Evolutionary conservation across 1,140 invertebrate genomes (phyloP).

Genomic region (Sarcophaga peregrina): DNA sequence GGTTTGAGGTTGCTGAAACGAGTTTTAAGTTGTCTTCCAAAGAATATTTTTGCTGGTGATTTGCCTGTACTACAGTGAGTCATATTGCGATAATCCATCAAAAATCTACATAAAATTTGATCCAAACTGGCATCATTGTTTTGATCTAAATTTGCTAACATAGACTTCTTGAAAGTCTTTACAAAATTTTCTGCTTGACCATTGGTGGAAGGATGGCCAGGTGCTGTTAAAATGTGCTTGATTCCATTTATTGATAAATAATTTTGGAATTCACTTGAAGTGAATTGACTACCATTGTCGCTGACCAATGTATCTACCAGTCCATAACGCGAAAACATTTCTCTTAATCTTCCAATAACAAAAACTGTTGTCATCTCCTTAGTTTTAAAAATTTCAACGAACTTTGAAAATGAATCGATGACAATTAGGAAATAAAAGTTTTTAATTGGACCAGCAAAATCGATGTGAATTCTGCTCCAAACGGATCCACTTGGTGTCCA

Average conservation of each 20-base stretch:
- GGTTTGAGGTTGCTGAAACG: slow-evolving; percentile 20
- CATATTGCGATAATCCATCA: background rate
- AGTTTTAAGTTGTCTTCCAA: slow-evolving; percentile 15
- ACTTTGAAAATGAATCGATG: slow-evolving; percentile 2
- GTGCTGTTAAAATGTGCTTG: background rate
- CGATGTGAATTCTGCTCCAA: background rate
- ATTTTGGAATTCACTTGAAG: slow-evolving; percentile 1
- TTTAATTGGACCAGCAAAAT: too few relatives aligned
- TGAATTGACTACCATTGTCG: slow-evolving; percentile 1
- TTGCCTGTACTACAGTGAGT: slow-evolving; percentile 19
- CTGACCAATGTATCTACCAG: background rate
- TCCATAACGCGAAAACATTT: background rate
- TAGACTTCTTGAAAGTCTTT: background rate
- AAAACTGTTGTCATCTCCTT: too few relatives aligned
- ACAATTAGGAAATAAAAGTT: background rate
- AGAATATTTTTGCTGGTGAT: slow-evolving; percentile 30
- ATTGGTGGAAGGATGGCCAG: background rate
- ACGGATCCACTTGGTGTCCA: too few relatives aligned
- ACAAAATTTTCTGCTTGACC: background rate
- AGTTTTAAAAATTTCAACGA: background rate
- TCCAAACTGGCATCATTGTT: slow-evolving; percentile 10
- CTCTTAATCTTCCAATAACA: background rate
- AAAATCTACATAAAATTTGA: background rate
- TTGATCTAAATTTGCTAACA: background rate
- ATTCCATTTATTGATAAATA: background rate